Conservation (phyloP, 2,888 invertebrate species). For the Ophion obscuratus region DNA sequence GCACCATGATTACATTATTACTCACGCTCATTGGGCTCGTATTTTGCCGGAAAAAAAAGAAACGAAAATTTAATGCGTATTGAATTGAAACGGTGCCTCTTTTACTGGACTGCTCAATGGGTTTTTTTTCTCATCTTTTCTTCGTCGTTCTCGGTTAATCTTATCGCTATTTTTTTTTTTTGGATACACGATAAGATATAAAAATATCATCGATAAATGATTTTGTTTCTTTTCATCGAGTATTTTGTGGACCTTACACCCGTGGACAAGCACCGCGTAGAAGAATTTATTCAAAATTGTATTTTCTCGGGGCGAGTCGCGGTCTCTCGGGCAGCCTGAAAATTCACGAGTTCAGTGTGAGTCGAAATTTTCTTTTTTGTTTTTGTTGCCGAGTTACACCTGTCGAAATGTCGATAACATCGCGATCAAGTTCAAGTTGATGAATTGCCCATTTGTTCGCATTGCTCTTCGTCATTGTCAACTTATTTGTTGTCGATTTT, state of each 20-base stretch:
- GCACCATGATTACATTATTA: not conserved
- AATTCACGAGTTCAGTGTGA: not conserved
- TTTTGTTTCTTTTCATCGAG: constrained; percentile 74
- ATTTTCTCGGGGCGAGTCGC: not conserved
- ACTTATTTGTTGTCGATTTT: constrained; percentile 54
- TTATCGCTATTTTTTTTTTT: constrained; percentile 76
- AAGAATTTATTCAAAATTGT: constrained; percentile 20
- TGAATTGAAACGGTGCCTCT: not conserved
- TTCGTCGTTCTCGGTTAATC: constrained; percentile 71
- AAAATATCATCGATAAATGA: constrained; percentile 70
- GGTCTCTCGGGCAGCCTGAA: not conserved
- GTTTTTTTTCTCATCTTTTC: not conserved
- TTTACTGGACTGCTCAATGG: not conserved
- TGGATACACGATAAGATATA: constrained; percentile 68
- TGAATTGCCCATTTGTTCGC: not conserved
- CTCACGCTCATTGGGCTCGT: not conserved
- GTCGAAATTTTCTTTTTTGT: not conserved
- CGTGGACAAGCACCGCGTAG: not conserved
- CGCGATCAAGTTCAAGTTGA: not conserved
- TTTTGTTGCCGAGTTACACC: not conserved
- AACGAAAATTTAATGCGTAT: not conserved
- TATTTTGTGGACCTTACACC: constrained; percentile 78
- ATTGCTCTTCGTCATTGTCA: not conserved
- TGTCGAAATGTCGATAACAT: no score
- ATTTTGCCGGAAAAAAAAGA: not conserved